These are phyloP conservation scores for Eilema griseolum DNA, from an alignment of 2,888 invertebrate genomes.

Conservation along the genomic window DNA sequence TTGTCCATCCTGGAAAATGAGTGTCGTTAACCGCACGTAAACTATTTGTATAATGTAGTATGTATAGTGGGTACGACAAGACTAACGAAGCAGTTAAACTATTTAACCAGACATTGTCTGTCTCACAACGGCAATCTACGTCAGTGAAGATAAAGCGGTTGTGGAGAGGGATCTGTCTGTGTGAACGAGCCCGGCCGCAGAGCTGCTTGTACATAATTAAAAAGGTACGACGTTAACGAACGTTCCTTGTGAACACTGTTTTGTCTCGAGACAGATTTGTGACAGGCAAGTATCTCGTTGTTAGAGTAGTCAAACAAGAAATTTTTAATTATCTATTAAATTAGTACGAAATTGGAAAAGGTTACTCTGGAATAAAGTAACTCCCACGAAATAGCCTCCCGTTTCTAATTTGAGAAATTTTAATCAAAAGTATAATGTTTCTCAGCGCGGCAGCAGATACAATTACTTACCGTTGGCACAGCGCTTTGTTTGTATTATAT, in stretches of 20 bases:
- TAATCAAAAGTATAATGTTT: neutral
- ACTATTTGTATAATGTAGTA: neutral
- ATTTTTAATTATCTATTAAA: neutral
- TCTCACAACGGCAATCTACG: neutral
- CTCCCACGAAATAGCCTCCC: neutral
- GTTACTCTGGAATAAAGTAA: neutral
- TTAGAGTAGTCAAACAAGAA: neutral
- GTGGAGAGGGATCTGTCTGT: neutral
- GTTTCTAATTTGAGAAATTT: neutral
- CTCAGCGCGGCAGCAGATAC: neutral
- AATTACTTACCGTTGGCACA: neutral
- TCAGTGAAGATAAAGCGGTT: neutral
- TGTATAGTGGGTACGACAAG: neutral
- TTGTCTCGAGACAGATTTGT: neutral
- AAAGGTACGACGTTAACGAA: neutral
- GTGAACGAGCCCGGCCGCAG: neutral
- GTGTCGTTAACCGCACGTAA: neutral
- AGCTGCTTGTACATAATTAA: neutral
- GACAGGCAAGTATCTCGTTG: neutral
- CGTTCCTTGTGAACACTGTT: neutral
- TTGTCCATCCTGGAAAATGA: neutral
- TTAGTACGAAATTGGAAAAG: neutral
- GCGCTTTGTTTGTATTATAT: neutral
- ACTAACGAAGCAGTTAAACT: constrained; percentile 2
- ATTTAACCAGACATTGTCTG: neutral